Evolutionary conservation across 2,113 vertebrate species (phyloP).

Genomic region (Pyrgilauda ruficollis): DNA sequence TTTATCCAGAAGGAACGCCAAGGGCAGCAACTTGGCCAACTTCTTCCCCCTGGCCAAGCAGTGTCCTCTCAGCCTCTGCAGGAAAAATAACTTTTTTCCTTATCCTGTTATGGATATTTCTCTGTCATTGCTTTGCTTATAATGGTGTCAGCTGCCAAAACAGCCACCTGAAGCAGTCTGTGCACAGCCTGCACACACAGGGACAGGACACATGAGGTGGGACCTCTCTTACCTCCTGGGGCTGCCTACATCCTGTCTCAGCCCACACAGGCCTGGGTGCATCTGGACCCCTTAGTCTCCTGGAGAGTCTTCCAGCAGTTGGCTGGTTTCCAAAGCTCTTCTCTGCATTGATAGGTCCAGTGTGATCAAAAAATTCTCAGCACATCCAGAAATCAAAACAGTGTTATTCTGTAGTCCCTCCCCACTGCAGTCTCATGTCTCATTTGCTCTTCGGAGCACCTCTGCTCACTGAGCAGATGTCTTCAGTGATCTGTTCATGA

Average conservation of each 20-base stretch:
- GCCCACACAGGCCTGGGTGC: fast-evolving
- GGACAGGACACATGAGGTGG: not conserved
- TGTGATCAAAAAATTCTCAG: not conserved
- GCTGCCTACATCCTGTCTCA: fast-evolving
- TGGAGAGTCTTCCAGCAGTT: not conserved
- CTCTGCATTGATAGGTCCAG: not conserved
- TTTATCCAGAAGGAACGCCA: not conserved
- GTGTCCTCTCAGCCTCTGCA: not conserved
- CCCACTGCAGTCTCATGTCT: not conserved
- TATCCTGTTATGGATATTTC: not conserved
- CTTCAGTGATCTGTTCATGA: not conserved
- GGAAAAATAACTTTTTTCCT: not conserved
- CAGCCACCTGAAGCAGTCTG: not conserved
- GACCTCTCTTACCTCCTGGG: not conserved
- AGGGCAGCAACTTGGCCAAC: not conserved
- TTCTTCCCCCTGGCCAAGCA: not conserved
- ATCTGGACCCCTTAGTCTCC: fast-evolving
- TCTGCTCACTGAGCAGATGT: not conserved
- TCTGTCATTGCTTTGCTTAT: not conserved
- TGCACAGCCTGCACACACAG: not conserved
- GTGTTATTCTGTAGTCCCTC: not conserved
- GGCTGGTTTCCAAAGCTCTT: not conserved
- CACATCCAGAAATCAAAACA: not conserved
- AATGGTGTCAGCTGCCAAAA: not conserved
- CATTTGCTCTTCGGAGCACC: not conserved